A percentile compares a stretch with the other conserved stretches of the same genome.
phyloP scores from a whole-genome alignment of 1,140 invertebrate genomes.

The Hyles euphorbiae region DNA sequence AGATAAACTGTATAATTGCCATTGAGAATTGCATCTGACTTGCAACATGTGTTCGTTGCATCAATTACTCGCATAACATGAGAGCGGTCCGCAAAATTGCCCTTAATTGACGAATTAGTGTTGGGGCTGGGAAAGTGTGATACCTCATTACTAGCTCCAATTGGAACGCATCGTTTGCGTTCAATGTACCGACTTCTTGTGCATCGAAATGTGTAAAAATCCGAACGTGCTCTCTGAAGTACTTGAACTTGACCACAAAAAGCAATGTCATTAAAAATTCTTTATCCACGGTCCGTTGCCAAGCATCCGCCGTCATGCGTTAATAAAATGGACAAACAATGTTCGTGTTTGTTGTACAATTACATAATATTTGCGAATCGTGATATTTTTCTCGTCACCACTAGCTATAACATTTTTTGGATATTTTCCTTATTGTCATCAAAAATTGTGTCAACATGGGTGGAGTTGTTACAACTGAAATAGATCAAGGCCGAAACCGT shows the following conservation, averaged over 20 bases:
- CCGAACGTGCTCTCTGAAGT: not conserved
- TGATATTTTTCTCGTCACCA: too few relatives aligned
- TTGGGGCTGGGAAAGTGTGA: conserved; percentile 27
- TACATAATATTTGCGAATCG: conserved; percentile 44
- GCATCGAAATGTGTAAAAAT: not conserved
- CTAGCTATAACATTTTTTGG: too few relatives aligned
- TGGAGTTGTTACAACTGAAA: too few relatives aligned
- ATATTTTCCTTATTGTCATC: too few relatives aligned
- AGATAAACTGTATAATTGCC: conserved; percentile 48
- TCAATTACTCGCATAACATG: conserved; percentile 40
- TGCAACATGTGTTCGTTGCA: conserved; percentile 45
- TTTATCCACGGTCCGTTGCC: conserved; percentile 35
- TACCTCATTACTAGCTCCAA: conserved; percentile 11
- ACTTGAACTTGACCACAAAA: conserved; percentile 68
- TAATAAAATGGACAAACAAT: conserved; percentile 56
- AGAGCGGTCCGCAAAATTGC: conserved; percentile 52
- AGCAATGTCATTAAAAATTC: conserved; percentile 42
- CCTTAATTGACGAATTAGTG: conserved; percentile 61
- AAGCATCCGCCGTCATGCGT: conserved; percentile 31
- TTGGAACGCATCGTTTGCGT: too few relatives aligned
- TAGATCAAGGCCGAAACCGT: too few relatives aligned
- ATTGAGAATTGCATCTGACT: conserved; percentile 58
- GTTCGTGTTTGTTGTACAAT: conserved; percentile 35
- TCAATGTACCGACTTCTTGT: too few relatives aligned
- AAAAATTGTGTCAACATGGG: too few relatives aligned